Evolutionary conservation across 2,888 invertebrate genomes (phyloP), one percentile per base, ranked within the genome.

Genomic region (Odiellus spinosus): DNA sequence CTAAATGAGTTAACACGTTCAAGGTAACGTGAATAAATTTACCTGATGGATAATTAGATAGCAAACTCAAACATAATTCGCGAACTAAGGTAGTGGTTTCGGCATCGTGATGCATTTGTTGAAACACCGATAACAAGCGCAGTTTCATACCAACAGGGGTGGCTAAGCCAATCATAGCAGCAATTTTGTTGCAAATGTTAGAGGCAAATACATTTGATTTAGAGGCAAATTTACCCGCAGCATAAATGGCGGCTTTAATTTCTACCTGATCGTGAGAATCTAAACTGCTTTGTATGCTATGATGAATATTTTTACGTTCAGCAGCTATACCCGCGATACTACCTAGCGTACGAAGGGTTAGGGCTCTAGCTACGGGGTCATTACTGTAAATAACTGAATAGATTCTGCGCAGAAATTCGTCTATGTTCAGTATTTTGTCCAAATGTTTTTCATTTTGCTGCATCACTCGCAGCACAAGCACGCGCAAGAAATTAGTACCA

Each of bases 251-350:
- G 40, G 93, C 93, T 64, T 90, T 84, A 26, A 95, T 87, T 69
- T 96, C 96, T 1, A 90, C 87, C 55, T 83, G 80, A 64, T 96
- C 90, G 66, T 88, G 85, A 39, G 95, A 93, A 65, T 95, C 91
- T 12, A 95, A 68, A 18, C 87, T 85, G 17, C 83, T 76, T 32
- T 91, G 71, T 45, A 96, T 90, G 50, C 87, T 86, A 61, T 95
- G 93, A 65, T 96, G 95, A 1, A 93, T 87, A 67, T 87, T 86
- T 61, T 90, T 87, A 55, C 86, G 74, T 68, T 95, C 91, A 0
- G 88, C 83, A 55, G 95, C 90, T 21, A 93, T 86, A 17, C 83
- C 80, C 1, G 93, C 90, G 3, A 91, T 82, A 39, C 87, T 88
- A 1, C 91, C 93, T 26, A 95, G 71, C 0, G 88, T 88, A 53